Evolutionary conservation across 2,113 vertebrate genomes (phyloP), one percentile per base, ranked within the genome.

Genomic region (Accipiter virgatus): DNA sequence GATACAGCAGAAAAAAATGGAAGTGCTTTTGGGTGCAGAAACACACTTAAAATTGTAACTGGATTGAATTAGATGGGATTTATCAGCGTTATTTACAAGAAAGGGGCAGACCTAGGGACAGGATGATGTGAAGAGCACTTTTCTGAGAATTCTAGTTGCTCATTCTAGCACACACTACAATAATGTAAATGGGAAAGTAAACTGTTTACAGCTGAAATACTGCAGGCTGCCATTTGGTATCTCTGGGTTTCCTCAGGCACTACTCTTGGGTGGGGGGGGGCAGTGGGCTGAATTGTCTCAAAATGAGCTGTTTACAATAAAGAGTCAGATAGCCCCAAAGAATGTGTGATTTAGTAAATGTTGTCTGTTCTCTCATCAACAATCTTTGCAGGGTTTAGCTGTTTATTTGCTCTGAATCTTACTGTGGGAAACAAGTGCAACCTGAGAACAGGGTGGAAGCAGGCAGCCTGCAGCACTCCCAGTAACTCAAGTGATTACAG

Each of bases 361-460:
- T 21, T 52, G 3, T 20, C 10, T 32, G 7, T 36, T 58, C 8
- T 55, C 12, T 56, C 47, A 47, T 59, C 48, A 68, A 10, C 22
- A 38, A 0, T 2, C 32, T 25, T 14, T 52, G 13, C 2, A 3
- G 6, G 4, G 6, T 32, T 81, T 38, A 56, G 25, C 31, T 53
- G 2, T 38, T 66, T 73, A 12, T 40, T 93, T 73, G 4, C n/a
- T 87, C n/a, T 52, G 55, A 53, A 56, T 75, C 31, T 83, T 75
- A 40, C 34, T 11, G 4, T 16, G 15, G 82, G 36, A 92, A 92
- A 15, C 7, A 86, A 66, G 6, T 27, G 5, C 59, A 88, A 36
- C 6, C 13, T 0, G 0, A 77, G 58, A 65, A 36, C 2, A 8
- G 11, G 11, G 3, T 12, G 13, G 6, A 62, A 13, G 38, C 19